Evolutionary conservation across 2,888 invertebrate genomes (phyloP), one percentile per base, ranked within the genome.

Genomic region (Blera fallax): DNA sequence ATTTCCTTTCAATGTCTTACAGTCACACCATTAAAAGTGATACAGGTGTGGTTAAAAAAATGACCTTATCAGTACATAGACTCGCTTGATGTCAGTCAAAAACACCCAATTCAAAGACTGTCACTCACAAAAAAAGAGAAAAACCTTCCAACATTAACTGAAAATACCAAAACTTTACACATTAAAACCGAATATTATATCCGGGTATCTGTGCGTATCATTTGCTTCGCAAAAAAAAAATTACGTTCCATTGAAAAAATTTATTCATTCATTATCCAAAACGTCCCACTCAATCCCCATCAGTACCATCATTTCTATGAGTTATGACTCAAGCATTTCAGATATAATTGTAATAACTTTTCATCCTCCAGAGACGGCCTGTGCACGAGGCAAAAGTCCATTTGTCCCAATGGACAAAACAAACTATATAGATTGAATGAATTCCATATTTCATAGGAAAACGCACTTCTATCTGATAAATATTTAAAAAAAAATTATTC

Each of bases 401-500:
- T 2, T 11, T 3, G 14, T n/a, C 16, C 18, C 29, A 24, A 29
- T 16, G 24, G 24, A 16, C 14, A 37, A 3, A 24, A 5, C 40
- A 69, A 21, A 27, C 29, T 18, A 54, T 7, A 5, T 24, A 64
- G 34, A 62, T 52, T 43, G 52, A 7, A 40, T 40, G 29, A 21
- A 72, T 62, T 27, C 14, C 21, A 24, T 32, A 32, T 11, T 62
- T 50, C 45, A 16, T 10, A 21, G 2, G 18, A 34, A 24, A 18
- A 21, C 50, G 50, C 14, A 29, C 29, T 29, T 29, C 37, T 34
- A 18, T 37, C 27, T 62, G 50, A 62, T 74, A 62, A 74, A 74
- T 74, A 64, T 74, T 74, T 54, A 52, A 62, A 54, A 64, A 73
- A n/a, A n/a, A n/a, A n/a, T n/a, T n/a, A n/a, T n/a, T n/a, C 24